These are phyloP conservation scores for Tribolium freemani DNA, from an alignment of 2,888 invertebrate species.

Conservation along the genomic window DNA sequence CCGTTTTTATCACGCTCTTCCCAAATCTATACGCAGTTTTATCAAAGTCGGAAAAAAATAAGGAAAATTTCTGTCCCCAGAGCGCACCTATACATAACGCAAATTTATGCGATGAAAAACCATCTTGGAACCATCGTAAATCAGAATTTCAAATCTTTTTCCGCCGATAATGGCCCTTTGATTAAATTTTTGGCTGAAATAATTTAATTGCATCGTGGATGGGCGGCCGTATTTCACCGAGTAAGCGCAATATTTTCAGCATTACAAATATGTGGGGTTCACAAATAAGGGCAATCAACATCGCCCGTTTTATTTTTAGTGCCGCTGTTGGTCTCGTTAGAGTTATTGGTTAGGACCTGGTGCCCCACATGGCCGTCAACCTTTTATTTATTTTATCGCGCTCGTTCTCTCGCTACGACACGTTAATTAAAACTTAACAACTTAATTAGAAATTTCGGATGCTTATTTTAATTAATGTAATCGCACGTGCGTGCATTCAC, in stretches of 20 bases:
- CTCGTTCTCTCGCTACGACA: conserved; percentile 27
- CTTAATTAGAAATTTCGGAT: conserved; percentile 46
- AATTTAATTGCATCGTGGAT: conserved; percentile 22
- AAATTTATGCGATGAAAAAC: conserved; percentile 28
- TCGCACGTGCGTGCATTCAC: conserved; percentile 9
- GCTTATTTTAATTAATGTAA: conserved; percentile 46
- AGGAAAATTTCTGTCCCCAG: conserved; percentile 16
- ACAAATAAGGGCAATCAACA: conserved; percentile 49
- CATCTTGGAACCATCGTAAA: conserved; percentile 26
- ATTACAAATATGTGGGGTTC: conserved; percentile 43
- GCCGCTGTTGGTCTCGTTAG: conserved; percentile 42
- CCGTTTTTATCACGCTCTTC: neutral
- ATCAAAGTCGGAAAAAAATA: conserved; percentile 23
- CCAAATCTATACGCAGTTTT: conserved; percentile 7
- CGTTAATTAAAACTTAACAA: conserved; percentile 50
- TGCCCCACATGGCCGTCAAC: conserved; percentile 41
- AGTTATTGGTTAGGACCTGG: conserved; percentile 41
- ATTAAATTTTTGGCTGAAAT: conserved; percentile 18
- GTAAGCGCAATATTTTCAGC: conserved; percentile 34
- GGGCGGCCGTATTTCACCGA: conserved; percentile 6
- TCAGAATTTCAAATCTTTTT: conserved; percentile 16
- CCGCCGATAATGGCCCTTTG: neutral
- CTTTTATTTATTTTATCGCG: conserved; percentile 45
- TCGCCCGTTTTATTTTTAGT: conserved; percentile 42
- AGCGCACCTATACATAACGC: conserved; percentile 21